Conservation (phyloP, 1,140 invertebrate genomes). For the Trachelipus rathkii region DNA sequence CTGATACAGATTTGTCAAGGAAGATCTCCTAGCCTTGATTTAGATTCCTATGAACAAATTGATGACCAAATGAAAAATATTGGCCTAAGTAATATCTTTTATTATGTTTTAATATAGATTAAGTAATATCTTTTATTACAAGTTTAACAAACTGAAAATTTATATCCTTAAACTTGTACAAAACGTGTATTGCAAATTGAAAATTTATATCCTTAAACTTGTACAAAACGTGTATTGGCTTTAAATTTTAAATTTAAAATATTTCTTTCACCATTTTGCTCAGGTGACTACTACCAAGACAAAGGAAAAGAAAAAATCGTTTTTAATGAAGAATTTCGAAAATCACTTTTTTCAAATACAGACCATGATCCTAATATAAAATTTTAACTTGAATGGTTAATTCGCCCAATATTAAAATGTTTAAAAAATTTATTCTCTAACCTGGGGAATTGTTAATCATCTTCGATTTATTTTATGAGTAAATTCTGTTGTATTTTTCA, state of each 20-base stretch:
- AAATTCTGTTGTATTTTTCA: too few species aligned
- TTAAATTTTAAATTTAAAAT: too few species aligned
- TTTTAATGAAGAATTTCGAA: not conserved
- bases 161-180: not conserved
- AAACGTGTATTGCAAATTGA: not conserved
- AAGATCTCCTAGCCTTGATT: slow-evolving; percentile 1
- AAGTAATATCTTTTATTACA: not conserved
- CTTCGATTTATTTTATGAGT: too few species aligned
- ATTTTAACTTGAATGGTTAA: too few species aligned
- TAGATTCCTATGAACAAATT: not conserved
- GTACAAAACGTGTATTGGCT: too few species aligned
- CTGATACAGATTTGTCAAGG: not conserved
- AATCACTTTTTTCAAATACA: not conserved
- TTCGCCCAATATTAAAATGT: too few species aligned
- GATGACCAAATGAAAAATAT: not conserved
- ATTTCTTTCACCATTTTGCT: not conserved
- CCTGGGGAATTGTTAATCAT: too few species aligned
- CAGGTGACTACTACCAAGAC: not conserved
- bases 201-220: not conserved
- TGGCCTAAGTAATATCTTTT: not conserved
- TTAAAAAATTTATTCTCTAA: too few species aligned
- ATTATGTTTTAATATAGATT: not conserved
- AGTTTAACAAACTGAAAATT: not conserved
- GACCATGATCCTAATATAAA: too few species aligned
- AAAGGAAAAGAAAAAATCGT: not conserved